Conservation (phyloP, 1,140 invertebrate genomes). For the Holcopasites calliopsidis region DNA sequence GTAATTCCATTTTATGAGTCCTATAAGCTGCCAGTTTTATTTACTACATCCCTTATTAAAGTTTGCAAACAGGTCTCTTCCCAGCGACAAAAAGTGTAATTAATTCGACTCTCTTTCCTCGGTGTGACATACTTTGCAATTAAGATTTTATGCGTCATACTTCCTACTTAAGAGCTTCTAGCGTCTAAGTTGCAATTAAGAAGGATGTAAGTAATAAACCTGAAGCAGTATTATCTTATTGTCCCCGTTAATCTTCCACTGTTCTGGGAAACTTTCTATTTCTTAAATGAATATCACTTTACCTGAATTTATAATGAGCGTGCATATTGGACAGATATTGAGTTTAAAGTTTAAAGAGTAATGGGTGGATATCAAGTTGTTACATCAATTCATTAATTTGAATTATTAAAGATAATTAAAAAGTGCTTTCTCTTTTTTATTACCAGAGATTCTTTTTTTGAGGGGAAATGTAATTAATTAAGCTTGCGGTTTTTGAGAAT, state of each 20-base stretch:
- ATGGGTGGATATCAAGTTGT: no score
- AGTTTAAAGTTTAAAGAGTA: no score
- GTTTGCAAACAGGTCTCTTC: neutral
- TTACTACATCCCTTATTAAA: neutral
- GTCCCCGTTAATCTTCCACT: constrained; percentile 11
- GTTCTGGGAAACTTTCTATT: neutral
- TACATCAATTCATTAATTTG: no score
- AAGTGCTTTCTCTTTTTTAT: no score
- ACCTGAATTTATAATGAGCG: no score
- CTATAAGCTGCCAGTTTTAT: no score
- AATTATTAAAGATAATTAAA: no score
- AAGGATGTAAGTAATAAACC: constrained; percentile 56
- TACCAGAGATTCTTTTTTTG: no score
- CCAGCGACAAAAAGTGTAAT: neutral
- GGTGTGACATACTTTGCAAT: constrained; percentile 32
- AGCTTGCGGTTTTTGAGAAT: neutral
- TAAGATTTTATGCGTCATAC: constrained; percentile 35
- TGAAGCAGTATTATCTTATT: constrained; percentile 28
- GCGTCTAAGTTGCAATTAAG: constrained; percentile 44
- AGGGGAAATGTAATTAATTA: neutral
- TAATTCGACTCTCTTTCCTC: constrained; percentile 7
- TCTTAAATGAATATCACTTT: no score
- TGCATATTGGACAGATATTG: no score
- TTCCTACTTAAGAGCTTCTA: constrained; percentile 50
- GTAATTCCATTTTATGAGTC: neutral